These are phyloP conservation scores for Danaus chrysippus DNA, from an alignment of 2,888 invertebrate species.

Conservation along the genomic window DNA sequence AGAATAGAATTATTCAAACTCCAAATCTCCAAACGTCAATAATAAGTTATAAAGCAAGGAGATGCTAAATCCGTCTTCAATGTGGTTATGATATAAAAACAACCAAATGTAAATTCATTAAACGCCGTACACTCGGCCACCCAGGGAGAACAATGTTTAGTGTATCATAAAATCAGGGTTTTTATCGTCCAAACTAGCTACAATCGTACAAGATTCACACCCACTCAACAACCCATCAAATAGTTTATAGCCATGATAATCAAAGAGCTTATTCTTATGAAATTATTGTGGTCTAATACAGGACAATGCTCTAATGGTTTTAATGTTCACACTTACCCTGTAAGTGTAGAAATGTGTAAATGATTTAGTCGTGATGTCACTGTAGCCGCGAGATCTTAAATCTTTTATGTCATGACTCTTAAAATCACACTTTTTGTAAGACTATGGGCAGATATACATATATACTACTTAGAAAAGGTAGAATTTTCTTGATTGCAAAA, in stretches of 20 bases:
- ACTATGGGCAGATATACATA: not conserved
- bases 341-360: slow-evolving; percentile 3
- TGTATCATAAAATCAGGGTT: slow-evolving; percentile 74
- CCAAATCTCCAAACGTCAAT: no score
- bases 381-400: not conserved
- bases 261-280: slow-evolving; percentile 49
- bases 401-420: not conserved
- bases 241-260: slow-evolving; percentile 53
- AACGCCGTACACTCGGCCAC: slow-evolving; percentile 54
- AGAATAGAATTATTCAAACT: no score
- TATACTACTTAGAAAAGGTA: no score
- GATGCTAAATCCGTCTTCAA: slow-evolving; percentile 39
- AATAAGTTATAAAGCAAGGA: no score
- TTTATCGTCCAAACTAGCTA: slow-evolving; percentile 64
- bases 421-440: not conserved
- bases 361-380: not conserved
- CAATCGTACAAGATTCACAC: slow-evolving; percentile 66
- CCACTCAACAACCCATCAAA: slow-evolving; percentile 53
- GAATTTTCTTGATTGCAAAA: no score
- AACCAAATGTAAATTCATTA: slow-evolving; percentile 41
- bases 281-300: slow-evolving; percentile 43
- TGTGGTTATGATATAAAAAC: slow-evolving; percentile 58
- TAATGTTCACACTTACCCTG: slow-evolving; percentile 28
- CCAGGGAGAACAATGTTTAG: slow-evolving; percentile 73
- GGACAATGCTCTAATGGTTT: slow-evolving; percentile 8